Conservation (phyloP, 1,140 invertebrate genomes). For the Zophobas atratus region DNA sequence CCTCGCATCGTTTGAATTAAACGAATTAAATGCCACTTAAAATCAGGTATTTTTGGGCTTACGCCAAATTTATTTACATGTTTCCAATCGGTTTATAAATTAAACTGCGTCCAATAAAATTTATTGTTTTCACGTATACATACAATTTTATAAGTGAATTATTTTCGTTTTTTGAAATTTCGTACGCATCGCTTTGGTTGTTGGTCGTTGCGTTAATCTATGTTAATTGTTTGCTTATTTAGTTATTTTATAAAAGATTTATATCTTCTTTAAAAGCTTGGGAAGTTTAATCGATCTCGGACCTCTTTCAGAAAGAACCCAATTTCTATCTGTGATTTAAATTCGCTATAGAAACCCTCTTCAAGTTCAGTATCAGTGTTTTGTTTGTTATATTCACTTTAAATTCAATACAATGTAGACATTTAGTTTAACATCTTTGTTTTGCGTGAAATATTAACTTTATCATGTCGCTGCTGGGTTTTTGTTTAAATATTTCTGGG, state of each 20-base stretch:
- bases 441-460: no score
- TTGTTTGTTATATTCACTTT: background rate
- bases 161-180: background rate
- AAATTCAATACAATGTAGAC: background rate
- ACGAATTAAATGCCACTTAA: slow-evolving; percentile 29
- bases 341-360: slow-evolving; percentile 2
- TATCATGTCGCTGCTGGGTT: no score
- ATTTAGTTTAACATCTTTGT: no score
- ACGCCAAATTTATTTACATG: no score
- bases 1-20: slow-evolving; percentile 3
- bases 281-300: slow-evolving; percentile 7
- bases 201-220: background rate
- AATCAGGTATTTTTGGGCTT: background rate
- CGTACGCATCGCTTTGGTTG: background rate
- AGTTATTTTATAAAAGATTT: slow-evolving; percentile 15
- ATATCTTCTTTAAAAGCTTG: background rate
- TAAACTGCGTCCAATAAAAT: no score
- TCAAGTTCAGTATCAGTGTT: slow-evolving; percentile 4
- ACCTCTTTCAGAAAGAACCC: slow-evolving; percentile 12
- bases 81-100: no score
- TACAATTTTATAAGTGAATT: background rate
- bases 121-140: no score
- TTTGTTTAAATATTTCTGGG: no score
- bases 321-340: slow-evolving; percentile 12
- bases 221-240: slow-evolving; percentile 8